Base-by-base conservation (phyloP, 1,140 invertebrate genomes). In the Alviniconcha marisindica region DNA sequence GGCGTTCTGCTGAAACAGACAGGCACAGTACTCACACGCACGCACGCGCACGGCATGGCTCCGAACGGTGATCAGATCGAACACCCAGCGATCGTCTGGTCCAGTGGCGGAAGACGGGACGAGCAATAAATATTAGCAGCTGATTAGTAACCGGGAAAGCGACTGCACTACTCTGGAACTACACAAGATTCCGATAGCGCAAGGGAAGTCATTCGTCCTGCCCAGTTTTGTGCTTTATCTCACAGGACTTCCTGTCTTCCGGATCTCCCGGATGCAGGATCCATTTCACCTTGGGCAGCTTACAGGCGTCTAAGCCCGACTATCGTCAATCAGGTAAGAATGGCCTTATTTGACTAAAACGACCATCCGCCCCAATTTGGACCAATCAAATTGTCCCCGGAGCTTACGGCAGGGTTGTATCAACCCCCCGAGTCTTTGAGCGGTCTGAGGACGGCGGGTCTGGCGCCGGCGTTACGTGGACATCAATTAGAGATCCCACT, bases 251-350 rank as follows among this genome's bases (percentile, higher is more conserved):
- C 73, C 40, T 28, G 31, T 10, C 31, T 24, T 0, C 4, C 21
- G 3, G 18, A 48, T 2, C 42, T 51, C 73, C 73, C 73, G 73
- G 73, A 76, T 51, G 73, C 33, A 36, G 44, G 73, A 76, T 76
- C 73, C 40, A 54, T 76, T 76, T 76, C 73, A 76, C 24, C 28
- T 24, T 4, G 24, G 2, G n/a, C 21, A 24, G 10, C 60, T 31
- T 24, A n/a, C 10, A 5, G 4, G 60, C 28, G 10, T 63, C 10
- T 31, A 31, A 31, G 4, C 28, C 60, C 60, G 2, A 31, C 28
- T 76, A 76, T 76, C 44, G 44, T 51, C 73, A 76, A 51, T 76
- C 42, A 51, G 73, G 73, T 76, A 54, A 76, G 73, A 76, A 76
- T 31, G 24, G 42, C 40, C 73, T 28, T 51, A 76, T 28, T 76